A percentile compares a stretch with the other conserved stretches of the same genome.
phyloP scores from a whole-genome alignment of 2,888 invertebrate species.

The Stenchaetothrips biformis region DNA sequence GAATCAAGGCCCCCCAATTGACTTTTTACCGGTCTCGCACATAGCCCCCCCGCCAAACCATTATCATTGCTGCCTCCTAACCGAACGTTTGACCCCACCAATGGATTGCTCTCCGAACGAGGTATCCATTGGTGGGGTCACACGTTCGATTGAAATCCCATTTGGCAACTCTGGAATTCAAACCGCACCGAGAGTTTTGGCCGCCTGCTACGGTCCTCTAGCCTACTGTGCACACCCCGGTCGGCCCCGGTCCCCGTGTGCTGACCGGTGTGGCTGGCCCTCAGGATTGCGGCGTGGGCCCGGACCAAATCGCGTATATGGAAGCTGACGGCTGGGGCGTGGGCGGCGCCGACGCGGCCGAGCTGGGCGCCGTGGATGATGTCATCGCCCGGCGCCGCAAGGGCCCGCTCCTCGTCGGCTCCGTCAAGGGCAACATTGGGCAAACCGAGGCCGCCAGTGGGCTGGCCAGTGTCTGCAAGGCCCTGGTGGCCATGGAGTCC shows the following conservation, averaged over 20 bases:
- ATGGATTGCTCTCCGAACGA: too few relatives aligned
- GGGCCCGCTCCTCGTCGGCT: constrained; percentile 81
- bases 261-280: neutral
- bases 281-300: constrained; percentile 48
- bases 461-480: constrained; percentile 81
- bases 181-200: too few relatives aligned
- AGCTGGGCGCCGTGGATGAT: neutral
- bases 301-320: constrained; percentile 50
- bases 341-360: neutral
- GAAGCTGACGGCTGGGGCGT: constrained; percentile 60
- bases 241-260: neutral
- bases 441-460: constrained; percentile 93
- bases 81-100: too few relatives aligned
- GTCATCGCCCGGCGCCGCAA: constrained; percentile 59
- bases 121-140: too few relatives aligned
- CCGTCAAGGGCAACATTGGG: constrained; percentile 97
- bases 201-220: too few relatives aligned
- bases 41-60: too few relatives aligned
- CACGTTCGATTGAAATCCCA: too few relatives aligned
- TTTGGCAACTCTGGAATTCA: too few relatives aligned
- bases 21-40: too few relatives aligned
- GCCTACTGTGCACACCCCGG: too few relatives aligned
- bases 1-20: too few relatives aligned
- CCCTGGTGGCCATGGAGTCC: constrained; percentile 85
- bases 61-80: too few relatives aligned